phyloP scores from a whole-genome alignment of 2,888 invertebrate species.

The Argyra leucocephala region DNA sequence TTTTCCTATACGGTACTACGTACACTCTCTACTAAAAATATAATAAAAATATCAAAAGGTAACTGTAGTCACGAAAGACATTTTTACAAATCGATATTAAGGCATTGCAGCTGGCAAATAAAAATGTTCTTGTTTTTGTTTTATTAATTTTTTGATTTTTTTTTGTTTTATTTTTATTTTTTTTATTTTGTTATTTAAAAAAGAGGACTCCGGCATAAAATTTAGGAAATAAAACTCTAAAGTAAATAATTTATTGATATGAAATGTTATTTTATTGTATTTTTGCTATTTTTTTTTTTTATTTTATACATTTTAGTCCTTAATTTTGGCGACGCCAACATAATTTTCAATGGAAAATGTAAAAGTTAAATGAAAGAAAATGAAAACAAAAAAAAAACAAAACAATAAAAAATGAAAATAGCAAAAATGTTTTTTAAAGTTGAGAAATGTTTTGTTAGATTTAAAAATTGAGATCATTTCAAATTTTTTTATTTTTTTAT shows the following conservation, averaged over 20 bases:
- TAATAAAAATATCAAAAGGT: neutral
- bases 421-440: too few relatives aligned
- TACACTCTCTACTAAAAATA: neutral
- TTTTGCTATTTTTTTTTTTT: neutral
- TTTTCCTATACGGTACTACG: too few relatives aligned
- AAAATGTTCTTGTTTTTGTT: neutral
- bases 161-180: too few relatives aligned
- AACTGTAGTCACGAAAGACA: neutral
- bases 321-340: neutral
- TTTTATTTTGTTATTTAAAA: too few relatives aligned
- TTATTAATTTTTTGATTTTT: too few relatives aligned
- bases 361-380: too few relatives aligned
- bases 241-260: neutral
- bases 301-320: neutral
- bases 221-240: constrained; percentile 2
- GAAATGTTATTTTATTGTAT: neutral
- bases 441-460: neutral
- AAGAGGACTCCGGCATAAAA: neutral
- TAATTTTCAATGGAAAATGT: neutral
- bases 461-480: too few relatives aligned
- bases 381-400: too few relatives aligned
- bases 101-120: neutral
- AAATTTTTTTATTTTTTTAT: too few relatives aligned
- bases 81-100: neutral
- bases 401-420: too few relatives aligned